Evolutionary conservation across 1,140 invertebrate species (phyloP), one percentile per base, ranked within the genome.

Genomic region (Drosophila simulans): DNA sequence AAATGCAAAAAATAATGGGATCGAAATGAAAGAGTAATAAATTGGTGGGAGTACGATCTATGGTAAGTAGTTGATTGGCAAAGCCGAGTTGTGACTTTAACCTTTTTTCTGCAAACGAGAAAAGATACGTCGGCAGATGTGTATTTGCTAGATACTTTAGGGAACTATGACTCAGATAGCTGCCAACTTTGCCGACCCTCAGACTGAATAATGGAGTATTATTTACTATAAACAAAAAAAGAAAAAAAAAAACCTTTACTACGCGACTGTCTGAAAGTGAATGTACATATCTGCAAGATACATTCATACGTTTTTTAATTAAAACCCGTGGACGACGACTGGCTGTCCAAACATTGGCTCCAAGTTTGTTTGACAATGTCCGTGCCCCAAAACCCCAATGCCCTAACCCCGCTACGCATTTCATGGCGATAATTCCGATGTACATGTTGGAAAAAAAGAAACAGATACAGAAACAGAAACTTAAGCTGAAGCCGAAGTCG

Each of bases 301-400:
- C 53, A 58, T 72, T 58, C 53, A 59, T 57, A 58, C 64, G 53
- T 52, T 72, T 72, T 72, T 72, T 70, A 72, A 72, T 72, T 72
- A 72, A 72, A 72, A 70, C 40, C 53, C 69, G 35, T 66, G 63
- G 56, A 62, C 35, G 25, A 60, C 58, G 39, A 40, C 40, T 25
- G 46, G 25, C 64, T 70, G 68, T 69, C 52, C 64, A 70, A 83
- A 83, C 80, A 84, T 71, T 83, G 53, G 31, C 57, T 63, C 68
- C 37, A 83, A 70, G 51, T 68, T 65, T 82, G 68, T 82, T 82
- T 77, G 79, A 82, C 79, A 80, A 81, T 77, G 72, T 81, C 78
- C 43, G 78, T 53, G 25, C 49, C 43, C 43, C 20, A 11, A 43
- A 46, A 22, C 46, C 22, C 45, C 45, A 48, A 27, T 48, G 48